Base-by-base conservation (phyloP, 2,113 vertebrate species). In the Anarhynchus alexandrinus region DNA sequence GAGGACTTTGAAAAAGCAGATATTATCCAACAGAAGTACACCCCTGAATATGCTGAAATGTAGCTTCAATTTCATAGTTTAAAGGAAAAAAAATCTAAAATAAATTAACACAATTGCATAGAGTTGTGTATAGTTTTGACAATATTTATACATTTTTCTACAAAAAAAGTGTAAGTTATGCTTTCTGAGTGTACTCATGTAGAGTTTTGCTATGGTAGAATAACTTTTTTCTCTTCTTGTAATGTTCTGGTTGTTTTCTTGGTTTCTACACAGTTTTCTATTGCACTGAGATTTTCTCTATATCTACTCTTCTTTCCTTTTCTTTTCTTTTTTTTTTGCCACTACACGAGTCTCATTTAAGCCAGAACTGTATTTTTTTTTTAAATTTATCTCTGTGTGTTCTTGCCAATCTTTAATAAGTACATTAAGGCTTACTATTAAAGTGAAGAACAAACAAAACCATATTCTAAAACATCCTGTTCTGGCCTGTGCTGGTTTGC, bases 361-460 rank as follows among this genome's bases (percentile, higher is more conserved):
- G 30, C 36, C 55, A 78, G 21, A 83, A 51, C 11, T 36, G 6
- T 72, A 10, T 59, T 59, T 43, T 66, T 43, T 66, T 52, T 71
- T 69, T 11, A 10, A 86, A 72, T 49, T 27, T 86, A 70, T 64
- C 17, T 66, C 5, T 74, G 2, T 74, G 8, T 58, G 13, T 92
- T 86, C 67, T 82, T 96, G 76, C 82, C 94, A 94, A 32, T 71
- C 59, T 86, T 90, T 83, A 95, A 81, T 88, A 77, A 84, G 25
- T 78, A 82, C 51, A 59, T 74, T 73, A 61, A 61, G n/a, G 42
- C 59, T 91, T 73, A 40, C 67, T 86, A 52, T 88, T 88, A 92
- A 88, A 86, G 42, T 80, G 66, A 90, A 81, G 72, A 90, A 92
- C 79, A 90, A 95, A 95, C 82, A 92, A 90, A 86, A 83, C 77